These are phyloP conservation scores for Poecilus cupreus DNA, from an alignment of 2,888 invertebrate species.

Conservation along the genomic window DNA sequence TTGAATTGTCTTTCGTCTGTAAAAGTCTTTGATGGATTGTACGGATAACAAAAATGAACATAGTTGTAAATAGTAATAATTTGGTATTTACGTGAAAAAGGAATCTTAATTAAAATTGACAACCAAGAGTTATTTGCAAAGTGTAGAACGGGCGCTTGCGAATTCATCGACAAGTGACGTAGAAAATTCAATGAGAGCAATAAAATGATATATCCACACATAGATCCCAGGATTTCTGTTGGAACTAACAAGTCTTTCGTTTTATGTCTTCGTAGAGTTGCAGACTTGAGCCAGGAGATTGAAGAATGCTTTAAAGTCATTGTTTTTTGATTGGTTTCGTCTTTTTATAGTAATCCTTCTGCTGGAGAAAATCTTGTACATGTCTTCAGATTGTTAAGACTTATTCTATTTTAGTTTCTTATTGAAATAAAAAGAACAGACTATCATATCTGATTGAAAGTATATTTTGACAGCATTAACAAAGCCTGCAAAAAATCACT, in stretches of 20 bases:
- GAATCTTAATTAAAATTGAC: too few species aligned
- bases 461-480: too few species aligned
- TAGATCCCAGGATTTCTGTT: conserved; percentile 7
- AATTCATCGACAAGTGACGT: conserved; percentile 43
- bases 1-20: too few species aligned
- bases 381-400: neutral
- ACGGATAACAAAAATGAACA: too few species aligned
- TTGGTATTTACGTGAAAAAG: too few species aligned
- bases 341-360: conserved; percentile 3
- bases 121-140: too few species aligned
- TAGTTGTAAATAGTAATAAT: too few species aligned
- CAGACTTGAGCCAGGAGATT: conserved; percentile 14
- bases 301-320: conserved; percentile 9
- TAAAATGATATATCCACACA: conserved; percentile 53
- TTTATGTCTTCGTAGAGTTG: conserved; percentile 28
- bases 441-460: too few species aligned
- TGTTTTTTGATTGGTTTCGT: neutral
- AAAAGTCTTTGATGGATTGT: too few species aligned
- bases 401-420: neutral
- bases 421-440: too few species aligned
- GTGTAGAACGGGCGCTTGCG: too few species aligned
- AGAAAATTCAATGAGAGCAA: conserved; percentile 50
- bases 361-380: neutral
- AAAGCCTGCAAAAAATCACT: too few species aligned
- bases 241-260: conserved; percentile 30